Conservation (phyloP, 1,140 invertebrate genomes). For the Trialeurodes vaporariorum region DNA sequence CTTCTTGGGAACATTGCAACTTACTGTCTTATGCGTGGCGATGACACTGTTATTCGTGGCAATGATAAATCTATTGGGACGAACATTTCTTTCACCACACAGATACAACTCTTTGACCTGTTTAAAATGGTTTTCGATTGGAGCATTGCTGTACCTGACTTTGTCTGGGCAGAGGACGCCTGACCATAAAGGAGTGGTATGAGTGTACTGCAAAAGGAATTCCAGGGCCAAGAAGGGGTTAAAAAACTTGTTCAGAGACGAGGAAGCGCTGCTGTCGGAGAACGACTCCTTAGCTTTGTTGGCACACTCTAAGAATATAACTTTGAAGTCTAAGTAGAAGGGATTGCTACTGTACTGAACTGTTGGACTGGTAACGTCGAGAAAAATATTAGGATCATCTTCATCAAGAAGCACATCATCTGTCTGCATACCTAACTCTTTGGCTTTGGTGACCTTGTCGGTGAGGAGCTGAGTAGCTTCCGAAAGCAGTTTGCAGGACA, state of each 20-base stretch:
- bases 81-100: background rate
- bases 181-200: background rate
- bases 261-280: background rate
- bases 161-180: background rate
- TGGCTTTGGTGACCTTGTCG: background rate
- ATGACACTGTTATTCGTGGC: background rate
- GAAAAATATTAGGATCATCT: background rate
- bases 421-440: background rate
- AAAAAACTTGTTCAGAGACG: background rate
- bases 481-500: background rate
- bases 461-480: background rate
- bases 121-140: background rate
- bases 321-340: background rate
- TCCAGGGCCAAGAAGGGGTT: background rate
- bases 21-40: background rate
- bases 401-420: background rate
- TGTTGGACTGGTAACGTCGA: background rate
- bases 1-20: background rate
- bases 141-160: background rate
- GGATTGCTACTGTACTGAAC: background rate
- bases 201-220: background rate
- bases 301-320: background rate
- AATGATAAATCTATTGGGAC: background rate
- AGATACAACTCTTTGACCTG: background rate
- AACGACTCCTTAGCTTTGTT: background rate